These are phyloP conservation scores for Drosophila tani DNA, from an alignment of 1,140 invertebrate genomes.

Conservation along the genomic window DNA sequence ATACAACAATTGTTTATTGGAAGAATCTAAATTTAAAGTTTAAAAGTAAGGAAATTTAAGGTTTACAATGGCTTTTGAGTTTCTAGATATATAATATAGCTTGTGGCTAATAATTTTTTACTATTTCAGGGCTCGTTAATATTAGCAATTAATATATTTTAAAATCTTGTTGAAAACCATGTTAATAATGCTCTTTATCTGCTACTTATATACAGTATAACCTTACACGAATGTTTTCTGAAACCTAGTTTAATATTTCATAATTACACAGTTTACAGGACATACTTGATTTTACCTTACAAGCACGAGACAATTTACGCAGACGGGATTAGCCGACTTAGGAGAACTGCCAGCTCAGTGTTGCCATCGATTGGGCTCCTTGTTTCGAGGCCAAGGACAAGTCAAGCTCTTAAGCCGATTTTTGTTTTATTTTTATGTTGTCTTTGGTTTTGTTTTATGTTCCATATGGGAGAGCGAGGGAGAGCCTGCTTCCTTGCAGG, in stretches of 20 bases:
- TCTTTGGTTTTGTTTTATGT: conserved; percentile 9
- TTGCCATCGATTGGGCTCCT: conserved; percentile 35
- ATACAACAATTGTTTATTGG: no score
- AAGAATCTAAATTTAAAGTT: no score
- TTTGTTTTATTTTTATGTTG: conserved; percentile 11
- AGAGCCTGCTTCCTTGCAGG: background rate
- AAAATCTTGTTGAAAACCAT: background rate
- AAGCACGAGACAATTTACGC: conserved; percentile 40
- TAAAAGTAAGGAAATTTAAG: background rate
- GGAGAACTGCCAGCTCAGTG: conserved; percentile 17
- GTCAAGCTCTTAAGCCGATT: conserved; percentile 45
- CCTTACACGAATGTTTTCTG: background rate
- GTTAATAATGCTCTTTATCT: no score
- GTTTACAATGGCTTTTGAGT: no score
- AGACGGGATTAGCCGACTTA: conserved; percentile 59
- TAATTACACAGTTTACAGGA: conserved; percentile 14
- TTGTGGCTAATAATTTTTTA: no score
- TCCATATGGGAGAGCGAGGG: background rate
- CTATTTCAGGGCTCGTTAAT: no score
- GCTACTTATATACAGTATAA: no score
- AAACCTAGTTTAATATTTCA: background rate
- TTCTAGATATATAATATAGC: no score
- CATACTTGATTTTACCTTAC: conserved; percentile 41
- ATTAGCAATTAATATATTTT: no score
- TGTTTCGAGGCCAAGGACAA: conserved; percentile 25